phyloP scores from a whole-genome alignment of 2,888 invertebrate species.

The Conops quadrifasciatus region DNA sequence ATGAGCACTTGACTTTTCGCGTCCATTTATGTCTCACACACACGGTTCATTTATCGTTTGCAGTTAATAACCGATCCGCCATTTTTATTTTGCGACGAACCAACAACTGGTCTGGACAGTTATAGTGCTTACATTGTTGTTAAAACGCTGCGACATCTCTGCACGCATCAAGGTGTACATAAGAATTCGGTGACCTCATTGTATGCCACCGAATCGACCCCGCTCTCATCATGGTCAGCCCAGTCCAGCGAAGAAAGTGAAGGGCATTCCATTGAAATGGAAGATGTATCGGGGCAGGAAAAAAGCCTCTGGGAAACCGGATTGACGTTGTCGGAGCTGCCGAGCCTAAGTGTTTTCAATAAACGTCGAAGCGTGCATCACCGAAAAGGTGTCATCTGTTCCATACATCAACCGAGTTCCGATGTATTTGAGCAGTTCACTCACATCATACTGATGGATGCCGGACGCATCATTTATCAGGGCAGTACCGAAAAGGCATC shows the following conservation, averaged over 20 bases:
- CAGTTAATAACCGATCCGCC: constrained; percentile 88
- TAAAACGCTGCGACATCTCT: constrained; percentile 72
- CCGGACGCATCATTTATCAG: constrained; percentile 80
- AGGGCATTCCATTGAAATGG: constrained; percentile 59
- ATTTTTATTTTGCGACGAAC: constrained; percentile 92
- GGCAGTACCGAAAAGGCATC: constrained; percentile 77
- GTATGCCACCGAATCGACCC: constrained; percentile 54
- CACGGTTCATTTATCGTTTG: background rate
- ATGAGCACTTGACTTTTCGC: background rate
- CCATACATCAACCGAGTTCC: constrained; percentile 92
- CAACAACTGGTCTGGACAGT: constrained; percentile 91
- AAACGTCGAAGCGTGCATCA: constrained; percentile 50
- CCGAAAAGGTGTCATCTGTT: constrained; percentile 80
- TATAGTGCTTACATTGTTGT: constrained; percentile 86
- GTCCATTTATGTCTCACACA: background rate
- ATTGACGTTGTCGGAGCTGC: constrained; percentile 47
- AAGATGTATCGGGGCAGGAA: constrained; percentile 50
- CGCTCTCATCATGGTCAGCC: constrained; percentile 41
- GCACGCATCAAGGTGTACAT: constrained; percentile 63
- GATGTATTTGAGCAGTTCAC: constrained; percentile 86
- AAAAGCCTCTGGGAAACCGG: constrained; percentile 39
- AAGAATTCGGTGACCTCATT: constrained; percentile 53
- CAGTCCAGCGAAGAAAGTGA: constrained; percentile 48
- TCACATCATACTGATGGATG: constrained; percentile 78
- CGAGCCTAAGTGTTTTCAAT: constrained; percentile 49